Evolutionary conservation across 2,113 vertebrate genomes (phyloP).

Genomic region (Silurus meridionalis): DNA sequence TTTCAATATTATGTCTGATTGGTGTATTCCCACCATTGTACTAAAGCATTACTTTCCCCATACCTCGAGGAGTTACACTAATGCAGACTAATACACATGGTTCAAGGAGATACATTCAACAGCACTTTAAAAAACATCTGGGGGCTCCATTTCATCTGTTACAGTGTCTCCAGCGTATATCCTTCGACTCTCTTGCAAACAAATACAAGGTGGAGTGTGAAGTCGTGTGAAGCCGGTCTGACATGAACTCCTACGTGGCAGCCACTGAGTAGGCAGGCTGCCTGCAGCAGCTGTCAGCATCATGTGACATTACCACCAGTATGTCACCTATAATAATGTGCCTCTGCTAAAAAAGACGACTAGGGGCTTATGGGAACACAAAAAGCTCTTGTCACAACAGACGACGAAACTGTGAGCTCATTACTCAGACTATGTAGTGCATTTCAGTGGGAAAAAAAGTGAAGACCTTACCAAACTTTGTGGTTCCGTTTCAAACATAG

Average conservation of each 20-base stretch:
- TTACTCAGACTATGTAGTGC: conserved; percentile 9
- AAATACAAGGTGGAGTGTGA: conserved; percentile 29
- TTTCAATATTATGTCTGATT: too few relatives aligned
- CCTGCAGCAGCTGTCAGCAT: conserved; percentile 46
- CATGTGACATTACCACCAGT: conserved; percentile 42
- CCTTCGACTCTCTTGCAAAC: conserved; percentile 39
- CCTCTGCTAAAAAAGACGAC: conserved; percentile 35
- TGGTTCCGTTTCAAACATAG: not conserved
- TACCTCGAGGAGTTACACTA: not conserved
- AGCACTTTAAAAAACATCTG: conserved; percentile 9
- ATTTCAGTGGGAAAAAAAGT: conserved; percentile 4
- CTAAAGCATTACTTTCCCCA: not conserved
- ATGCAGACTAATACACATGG: not conserved
- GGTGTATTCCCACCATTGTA: not conserved
- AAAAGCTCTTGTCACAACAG: conserved; percentile 29
- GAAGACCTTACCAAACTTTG: not conserved
- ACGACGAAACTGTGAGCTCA: conserved; percentile 18
- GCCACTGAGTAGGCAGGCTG: conserved; percentile 36
- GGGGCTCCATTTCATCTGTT: conserved; percentile 16
- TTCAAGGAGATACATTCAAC: not conserved
- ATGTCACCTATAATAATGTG: conserved; percentile 46
- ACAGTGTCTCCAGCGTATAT: conserved; percentile 19
- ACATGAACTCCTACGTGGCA: conserved; percentile 44
- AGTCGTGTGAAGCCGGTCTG: conserved; percentile 28
- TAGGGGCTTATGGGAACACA: conserved; percentile 28